Evolutionary conservation across 2,113 vertebrate species (phyloP).

Genomic region (Bufo bufo): DNA sequence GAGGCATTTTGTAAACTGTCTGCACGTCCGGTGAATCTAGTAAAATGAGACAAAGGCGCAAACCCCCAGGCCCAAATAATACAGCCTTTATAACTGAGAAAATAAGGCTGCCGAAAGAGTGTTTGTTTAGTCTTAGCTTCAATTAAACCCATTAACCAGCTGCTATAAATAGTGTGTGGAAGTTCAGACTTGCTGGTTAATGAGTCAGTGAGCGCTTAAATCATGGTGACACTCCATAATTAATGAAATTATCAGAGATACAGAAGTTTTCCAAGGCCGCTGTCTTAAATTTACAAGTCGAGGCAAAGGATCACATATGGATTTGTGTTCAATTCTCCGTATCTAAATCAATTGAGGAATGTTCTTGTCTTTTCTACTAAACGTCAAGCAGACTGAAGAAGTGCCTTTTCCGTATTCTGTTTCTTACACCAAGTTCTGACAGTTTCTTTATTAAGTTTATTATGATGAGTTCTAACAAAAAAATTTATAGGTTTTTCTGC

Average conservation of each 20-base stretch:
- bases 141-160: slow-evolving; percentile 30
- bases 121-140: slow-evolving; percentile 32
- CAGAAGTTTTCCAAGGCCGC: background rate
- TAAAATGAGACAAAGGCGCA: background rate
- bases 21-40: background rate
- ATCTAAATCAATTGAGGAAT: background rate
- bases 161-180: slow-evolving; percentile 35
- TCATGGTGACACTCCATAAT: slow-evolving; percentile 15
- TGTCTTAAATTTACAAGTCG: background rate
- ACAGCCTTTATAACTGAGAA: slow-evolving; percentile 20
- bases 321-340: background rate
- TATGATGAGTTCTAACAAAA: no score
- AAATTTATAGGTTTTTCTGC: no score
- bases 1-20: background rate
- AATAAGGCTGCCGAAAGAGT: background rate
- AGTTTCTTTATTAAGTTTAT: background rate
- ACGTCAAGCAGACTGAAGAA: background rate
- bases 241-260: background rate
- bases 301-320: background rate
- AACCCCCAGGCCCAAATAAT: slow-evolving; percentile 24
- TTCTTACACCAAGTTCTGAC: background rate
- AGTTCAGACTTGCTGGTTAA: slow-evolving; percentile 41
- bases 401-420: background rate
- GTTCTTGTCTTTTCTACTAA: background rate
- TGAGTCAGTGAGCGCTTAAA: slow-evolving; percentile 13